Evolutionary conservation across 2,113 vertebrate species (phyloP).

Genomic region (Ptilonorhynchus violaceus): DNA sequence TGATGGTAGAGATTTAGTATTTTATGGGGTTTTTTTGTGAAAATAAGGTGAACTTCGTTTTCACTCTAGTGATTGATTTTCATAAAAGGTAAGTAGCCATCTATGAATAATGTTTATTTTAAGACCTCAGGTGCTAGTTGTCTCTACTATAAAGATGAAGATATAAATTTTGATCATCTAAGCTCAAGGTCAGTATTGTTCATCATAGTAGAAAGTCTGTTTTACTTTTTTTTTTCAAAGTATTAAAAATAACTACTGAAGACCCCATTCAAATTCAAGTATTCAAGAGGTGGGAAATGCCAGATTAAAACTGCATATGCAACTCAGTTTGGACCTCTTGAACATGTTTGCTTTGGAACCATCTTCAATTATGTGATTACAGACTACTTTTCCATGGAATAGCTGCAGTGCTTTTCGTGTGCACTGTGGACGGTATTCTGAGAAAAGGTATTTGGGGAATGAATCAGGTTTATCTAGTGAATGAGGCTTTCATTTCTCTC

Average conservation of each 20-base stretch:
- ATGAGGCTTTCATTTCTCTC: conserved; percentile 53
- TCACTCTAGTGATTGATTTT: neutral
- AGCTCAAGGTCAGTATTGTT: neutral
- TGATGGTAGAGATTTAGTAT: neutral
- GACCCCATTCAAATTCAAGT: neutral
- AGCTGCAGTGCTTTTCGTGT: neutral
- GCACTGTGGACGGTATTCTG: neutral
- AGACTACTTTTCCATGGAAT: neutral
- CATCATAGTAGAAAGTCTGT: neutral
- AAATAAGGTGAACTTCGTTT: neutral
- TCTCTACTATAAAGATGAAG: neutral
- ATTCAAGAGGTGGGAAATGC: neutral
- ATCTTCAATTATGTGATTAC: conserved; percentile 25
- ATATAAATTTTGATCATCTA: neutral
- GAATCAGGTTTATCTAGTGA: conserved; percentile 44
- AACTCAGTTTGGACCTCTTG: neutral
- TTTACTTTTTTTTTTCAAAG: neutral
- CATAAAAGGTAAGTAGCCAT: conserved; percentile 1
- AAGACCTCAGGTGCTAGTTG: neutral
- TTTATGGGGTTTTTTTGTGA: neutral
- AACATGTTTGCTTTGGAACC: neutral
- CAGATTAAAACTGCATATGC: neutral
- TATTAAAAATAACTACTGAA: neutral
- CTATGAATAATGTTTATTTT: neutral
- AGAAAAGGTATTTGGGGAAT: conserved; percentile 37